phyloP scores from a whole-genome alignment of 2,797 vertebrate genomes.

The Cercopithecus petaurista region DNA sequence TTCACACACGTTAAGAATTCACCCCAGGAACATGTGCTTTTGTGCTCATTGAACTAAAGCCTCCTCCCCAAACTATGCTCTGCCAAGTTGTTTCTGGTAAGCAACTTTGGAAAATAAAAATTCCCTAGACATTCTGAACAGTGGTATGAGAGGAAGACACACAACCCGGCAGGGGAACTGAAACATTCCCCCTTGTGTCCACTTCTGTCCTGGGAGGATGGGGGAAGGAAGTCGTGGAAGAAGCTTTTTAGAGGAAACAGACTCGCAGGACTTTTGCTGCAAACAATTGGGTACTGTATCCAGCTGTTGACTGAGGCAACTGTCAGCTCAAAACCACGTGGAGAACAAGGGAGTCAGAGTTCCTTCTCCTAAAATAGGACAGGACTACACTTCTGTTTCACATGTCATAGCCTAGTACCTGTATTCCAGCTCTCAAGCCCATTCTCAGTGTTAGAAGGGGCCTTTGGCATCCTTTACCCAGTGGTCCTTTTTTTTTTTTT shows the following conservation, averaged over 20 bases:
- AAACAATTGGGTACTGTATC: slow-evolving; percentile 45
- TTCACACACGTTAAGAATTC: not conserved
- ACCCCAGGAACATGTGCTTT: slow-evolving; percentile 73
- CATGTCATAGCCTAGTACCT: not conserved
- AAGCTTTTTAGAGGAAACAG: slow-evolving; percentile 46
- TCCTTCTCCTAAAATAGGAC: not conserved
- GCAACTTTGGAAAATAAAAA: slow-evolving; percentile 81
- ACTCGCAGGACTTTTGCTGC: slow-evolving; percentile 17
- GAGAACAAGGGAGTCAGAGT: slow-evolving; percentile 1
- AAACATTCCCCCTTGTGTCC: slow-evolving; percentile 43
- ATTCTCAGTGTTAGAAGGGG: not conserved
- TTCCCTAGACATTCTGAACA: slow-evolving; percentile 43
- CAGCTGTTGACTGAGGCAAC: slow-evolving; percentile 37
- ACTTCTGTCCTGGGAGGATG: slow-evolving; percentile 4
- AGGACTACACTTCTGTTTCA: not conserved
- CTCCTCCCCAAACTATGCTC: slow-evolving; percentile 77
- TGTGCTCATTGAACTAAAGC: slow-evolving; percentile 74
- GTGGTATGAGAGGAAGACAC: slow-evolving; percentile 52
- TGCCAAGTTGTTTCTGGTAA: slow-evolving; percentile 82
- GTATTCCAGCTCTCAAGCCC: not conserved
- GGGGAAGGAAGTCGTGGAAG: not conserved
- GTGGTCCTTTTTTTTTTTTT: not conserved
- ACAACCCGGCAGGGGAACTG: slow-evolving; percentile 5
- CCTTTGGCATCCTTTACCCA: not conserved
- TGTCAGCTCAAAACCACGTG: not conserved